Base-by-base conservation (phyloP, 2,113 vertebrate genomes). In the Epinephelus fuscoguttatus region DNA sequence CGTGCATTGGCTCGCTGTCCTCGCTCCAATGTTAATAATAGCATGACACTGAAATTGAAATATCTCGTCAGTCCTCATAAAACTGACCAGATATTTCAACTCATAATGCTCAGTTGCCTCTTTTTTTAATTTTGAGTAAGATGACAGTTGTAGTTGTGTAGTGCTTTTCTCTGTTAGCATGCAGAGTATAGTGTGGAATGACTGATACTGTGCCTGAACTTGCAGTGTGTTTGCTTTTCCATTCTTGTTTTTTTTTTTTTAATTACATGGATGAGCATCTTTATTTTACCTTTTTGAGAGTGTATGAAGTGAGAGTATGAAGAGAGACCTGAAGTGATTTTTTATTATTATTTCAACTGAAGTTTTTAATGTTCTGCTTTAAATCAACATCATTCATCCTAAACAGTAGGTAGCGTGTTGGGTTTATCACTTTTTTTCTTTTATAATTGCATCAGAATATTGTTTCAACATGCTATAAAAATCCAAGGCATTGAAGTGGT, bases 181-280 rank as follows among this genome's bases (percentile, higher is more conserved):
- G 84, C 81, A 84, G 77, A 79, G 57, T 81, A 25, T 67, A 70
- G 57, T 78, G 50, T 75, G 30, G 71, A 64, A 64, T 92, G 80
- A 90, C 80, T 93, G 89, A 82, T 59, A 23, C 61, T 87, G 89
- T 92, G 89, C 86, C 89, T 90, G 63, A 87, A 71, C n/a, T 61
- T 83, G 66, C 77, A 73, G 70, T 2, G 55, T 77, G 67, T 81
- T 88, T 82, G 60, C 62, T 68, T 81, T 79, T 72, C 5, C 42
- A 13, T 18, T 69, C 60, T 80, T 33, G 12, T 63, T 64, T 75
- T 18, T 84, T 69, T 72, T n/a, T 52, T 67, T 15, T 69, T 21
- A 19, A 57, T 69, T 45, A 40, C 60, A 7, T 78, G 12, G 3
- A 83, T 83, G 74, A 74, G 12, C 40, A 53, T 85, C 19, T 79